Percentiles rank a stretch among this genome's conserved stretches.
Conservation (phyloP, 2,797 vertebrate species). For the Gymnopithys bicolor region DNA sequence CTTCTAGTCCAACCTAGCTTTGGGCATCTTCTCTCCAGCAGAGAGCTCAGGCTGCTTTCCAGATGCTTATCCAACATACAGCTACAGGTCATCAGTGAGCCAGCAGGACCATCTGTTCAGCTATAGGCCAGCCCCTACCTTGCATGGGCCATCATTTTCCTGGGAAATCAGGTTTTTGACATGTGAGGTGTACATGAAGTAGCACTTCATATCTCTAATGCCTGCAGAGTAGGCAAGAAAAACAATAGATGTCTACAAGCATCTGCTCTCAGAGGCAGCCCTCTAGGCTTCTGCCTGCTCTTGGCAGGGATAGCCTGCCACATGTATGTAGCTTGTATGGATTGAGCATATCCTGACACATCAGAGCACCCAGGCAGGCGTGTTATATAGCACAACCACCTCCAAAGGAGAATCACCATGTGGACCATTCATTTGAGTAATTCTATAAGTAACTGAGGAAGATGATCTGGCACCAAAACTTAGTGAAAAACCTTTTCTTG, state of each 20-base stretch:
- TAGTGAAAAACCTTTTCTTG: background rate
- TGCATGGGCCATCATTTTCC: background rate
- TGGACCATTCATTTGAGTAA: background rate
- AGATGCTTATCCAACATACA: background rate
- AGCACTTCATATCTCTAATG: background rate
- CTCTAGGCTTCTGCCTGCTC: background rate
- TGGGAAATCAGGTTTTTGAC: background rate
- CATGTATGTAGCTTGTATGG: background rate
- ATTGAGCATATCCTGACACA: background rate
- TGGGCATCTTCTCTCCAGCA: background rate
- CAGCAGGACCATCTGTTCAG: background rate
- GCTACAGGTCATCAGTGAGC: background rate
- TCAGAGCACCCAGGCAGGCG: background rate
- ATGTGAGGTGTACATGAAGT: background rate
- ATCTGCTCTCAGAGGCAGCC: background rate
- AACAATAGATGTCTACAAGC: background rate
- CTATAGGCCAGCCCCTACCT: background rate
- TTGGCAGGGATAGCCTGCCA: background rate
- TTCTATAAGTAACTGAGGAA: background rate
- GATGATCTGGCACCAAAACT: background rate
- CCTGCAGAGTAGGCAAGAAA: background rate
- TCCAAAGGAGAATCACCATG: background rate
- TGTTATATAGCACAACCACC: accelerated
- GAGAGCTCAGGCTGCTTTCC: background rate
- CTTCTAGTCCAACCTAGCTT: background rate